Evolutionary conservation across 2,888 invertebrate species (phyloP).

Genomic region (Desoria tigrina): DNA sequence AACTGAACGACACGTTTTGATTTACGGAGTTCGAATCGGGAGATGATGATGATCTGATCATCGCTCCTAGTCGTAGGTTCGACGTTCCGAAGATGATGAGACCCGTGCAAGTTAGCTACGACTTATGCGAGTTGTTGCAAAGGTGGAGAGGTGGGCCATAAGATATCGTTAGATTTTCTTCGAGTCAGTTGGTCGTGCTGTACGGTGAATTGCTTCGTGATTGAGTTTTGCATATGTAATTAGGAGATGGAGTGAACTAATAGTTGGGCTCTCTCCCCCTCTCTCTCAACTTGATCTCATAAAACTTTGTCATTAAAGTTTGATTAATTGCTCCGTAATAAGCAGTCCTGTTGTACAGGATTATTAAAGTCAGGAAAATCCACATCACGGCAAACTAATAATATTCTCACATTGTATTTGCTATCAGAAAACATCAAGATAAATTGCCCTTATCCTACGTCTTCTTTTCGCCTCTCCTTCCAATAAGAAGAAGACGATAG

Average conservation of each 20-base stretch:
- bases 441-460: slow-evolving; percentile 44
- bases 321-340: slow-evolving; percentile 52
- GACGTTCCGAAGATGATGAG: slow-evolving; percentile 9
- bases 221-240: slow-evolving; percentile 52
- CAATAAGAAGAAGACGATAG: no score
- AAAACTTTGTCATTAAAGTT: slow-evolving; percentile 51
- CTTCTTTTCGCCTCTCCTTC: slow-evolving; percentile 23
- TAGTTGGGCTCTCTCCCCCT: slow-evolving; percentile 38
- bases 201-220: slow-evolving; percentile 46
- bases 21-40: slow-evolving; percentile 22
- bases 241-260: slow-evolving; percentile 46
- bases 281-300: slow-evolving; percentile 29
- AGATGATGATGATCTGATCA: background rate
- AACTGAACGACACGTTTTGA: slow-evolving; percentile 42
- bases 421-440: slow-evolving; percentile 31
- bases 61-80: background rate
- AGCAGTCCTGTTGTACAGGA: background rate
- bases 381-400: slow-evolving; percentile 11
- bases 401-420: slow-evolving; percentile 15
- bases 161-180: slow-evolving; percentile 31
- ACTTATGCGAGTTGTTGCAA: background rate
- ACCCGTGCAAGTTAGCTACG: background rate
- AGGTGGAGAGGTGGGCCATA: slow-evolving; percentile 34
- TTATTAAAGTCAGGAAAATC: slow-evolving; percentile 4
- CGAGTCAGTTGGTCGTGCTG: slow-evolving; percentile 35